Evolutionary conservation across 2,113 vertebrate genomes (phyloP).

Genomic region (Pungitius pungitius): DNA sequence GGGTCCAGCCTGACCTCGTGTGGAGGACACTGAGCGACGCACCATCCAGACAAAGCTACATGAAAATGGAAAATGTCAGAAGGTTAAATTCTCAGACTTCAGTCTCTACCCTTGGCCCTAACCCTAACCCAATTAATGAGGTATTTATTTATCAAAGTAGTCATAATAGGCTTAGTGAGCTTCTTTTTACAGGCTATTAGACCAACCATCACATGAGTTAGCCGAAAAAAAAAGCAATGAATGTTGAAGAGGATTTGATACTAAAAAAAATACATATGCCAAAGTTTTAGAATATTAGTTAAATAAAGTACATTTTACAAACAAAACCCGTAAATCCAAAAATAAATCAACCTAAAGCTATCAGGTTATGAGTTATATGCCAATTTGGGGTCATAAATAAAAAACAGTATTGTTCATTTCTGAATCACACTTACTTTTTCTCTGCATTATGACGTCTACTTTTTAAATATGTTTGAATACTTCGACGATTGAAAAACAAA

Average conservation of each 20-base stretch:
- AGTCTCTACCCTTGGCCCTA: not conserved
- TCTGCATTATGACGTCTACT: too few species aligned
- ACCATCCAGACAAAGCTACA: not conserved
- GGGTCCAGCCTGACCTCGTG: slow-evolving; percentile 65
- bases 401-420: too few species aligned
- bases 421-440: too few species aligned
- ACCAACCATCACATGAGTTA: too few species aligned
- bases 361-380: not conserved
- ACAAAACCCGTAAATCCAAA: too few species aligned
- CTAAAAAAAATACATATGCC: too few species aligned
- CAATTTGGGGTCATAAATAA: not conserved
- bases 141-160: not conserved
- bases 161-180: not conserved
- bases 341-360: not conserved
- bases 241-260: not conserved
- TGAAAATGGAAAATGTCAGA: not conserved
- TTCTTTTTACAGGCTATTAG: not conserved
- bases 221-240: not conserved
- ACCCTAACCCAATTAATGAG: not conserved
- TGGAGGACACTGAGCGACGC: slow-evolving; percentile 45
- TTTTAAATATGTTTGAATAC: not conserved
- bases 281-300: too few species aligned
- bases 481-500: too few species aligned
- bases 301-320: too few species aligned
- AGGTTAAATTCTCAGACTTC: not conserved